Base-by-base conservation (phyloP, 2,113 vertebrate species). In the Megatriorchis doriae region DNA sequence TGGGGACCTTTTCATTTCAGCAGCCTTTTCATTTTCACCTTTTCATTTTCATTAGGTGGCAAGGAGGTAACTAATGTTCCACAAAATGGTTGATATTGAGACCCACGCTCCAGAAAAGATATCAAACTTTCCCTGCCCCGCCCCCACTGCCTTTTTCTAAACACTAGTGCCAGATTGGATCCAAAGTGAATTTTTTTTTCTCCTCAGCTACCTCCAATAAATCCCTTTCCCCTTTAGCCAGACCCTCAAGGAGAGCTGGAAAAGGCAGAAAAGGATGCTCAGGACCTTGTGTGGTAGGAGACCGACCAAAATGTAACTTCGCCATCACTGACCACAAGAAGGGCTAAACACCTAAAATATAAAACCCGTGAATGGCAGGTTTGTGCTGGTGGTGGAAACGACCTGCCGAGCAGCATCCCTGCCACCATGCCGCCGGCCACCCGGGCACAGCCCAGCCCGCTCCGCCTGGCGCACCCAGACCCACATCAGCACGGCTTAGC, bases 381-480 rank as follows among this genome's bases (percentile, higher is more conserved):
- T 20, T 19, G 53, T 26, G 45, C 52, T n/a, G 2, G 1, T 10
- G 29, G 38, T 4, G 34, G 55, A 25, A 53, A 34, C 31, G 53
- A 59, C 7, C 3, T 5, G 38, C 13, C 3, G 5, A 16, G 26
- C n/a, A 10, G 13, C 11, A 22, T 19, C 38, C 38, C 43, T 7
- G 15, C 17, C 8, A 4, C 66, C n/a, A 4, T 21, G 59, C 47
- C 4, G 1, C 47, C 10, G 0, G 34, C 50, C 12, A 1, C 20
- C 7, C 21, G 2, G 26, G 63, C 21, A 9, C 27, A 25, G 9
- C 16, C 26, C 42, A 21, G 27, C 50, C 63, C 12, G 4, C 31
- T 21, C 10, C 45, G 11, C n/a, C 40, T 14, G 26, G 38, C 8
- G 2, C 6, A 1, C 17, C 12, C 32, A 29, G 19, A 58, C 23